phyloP scores from a whole-genome alignment of 1,140 invertebrate species.

The Drosophila ercepeae region DNA sequence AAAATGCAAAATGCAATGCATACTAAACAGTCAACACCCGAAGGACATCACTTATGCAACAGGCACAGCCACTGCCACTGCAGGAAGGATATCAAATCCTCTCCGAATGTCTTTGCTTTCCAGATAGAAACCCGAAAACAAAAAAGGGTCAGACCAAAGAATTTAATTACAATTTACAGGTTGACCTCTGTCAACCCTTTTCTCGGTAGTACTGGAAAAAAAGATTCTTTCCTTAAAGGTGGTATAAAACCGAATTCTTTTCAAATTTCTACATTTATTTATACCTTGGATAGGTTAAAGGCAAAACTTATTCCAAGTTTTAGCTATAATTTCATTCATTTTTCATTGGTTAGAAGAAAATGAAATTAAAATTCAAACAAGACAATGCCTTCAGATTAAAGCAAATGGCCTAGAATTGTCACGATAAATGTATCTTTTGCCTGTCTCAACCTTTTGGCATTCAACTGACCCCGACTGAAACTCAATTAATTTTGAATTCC shows the following conservation, averaged over 20 bases:
- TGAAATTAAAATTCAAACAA: conserved; percentile 14
- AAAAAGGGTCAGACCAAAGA: conserved; percentile 22
- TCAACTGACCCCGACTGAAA: conserved; percentile 34
- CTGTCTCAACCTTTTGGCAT: conserved; percentile 15
- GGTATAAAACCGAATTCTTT: not conserved
- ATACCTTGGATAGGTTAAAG: not conserved
- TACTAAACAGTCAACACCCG: conserved; percentile 52
- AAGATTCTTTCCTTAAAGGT: not conserved
- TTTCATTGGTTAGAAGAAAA: not conserved
- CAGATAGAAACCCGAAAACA: conserved; percentile 16
- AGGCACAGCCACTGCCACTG: conserved; percentile 52
- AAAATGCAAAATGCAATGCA: conserved; percentile 73
- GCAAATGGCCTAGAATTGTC: conserved; percentile 32
- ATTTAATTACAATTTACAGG: conserved; percentile 79
- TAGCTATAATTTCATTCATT: not conserved
- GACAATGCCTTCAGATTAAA: conserved; percentile 13
- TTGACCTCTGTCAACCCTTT: conserved; percentile 39
- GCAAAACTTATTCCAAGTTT: not conserved
- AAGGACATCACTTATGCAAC: conserved; percentile 57
- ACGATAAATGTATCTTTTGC: conserved; percentile 37
- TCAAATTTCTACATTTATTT: not conserved
- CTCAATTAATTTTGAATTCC: conserved; percentile 45
- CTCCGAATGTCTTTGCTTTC: conserved; percentile 9
- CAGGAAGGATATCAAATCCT: conserved; percentile 28
- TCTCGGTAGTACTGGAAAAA: conserved; percentile 1